phyloP scores from a whole-genome alignment of 2,113 vertebrate genomes.

The Psophia crepitans region DNA sequence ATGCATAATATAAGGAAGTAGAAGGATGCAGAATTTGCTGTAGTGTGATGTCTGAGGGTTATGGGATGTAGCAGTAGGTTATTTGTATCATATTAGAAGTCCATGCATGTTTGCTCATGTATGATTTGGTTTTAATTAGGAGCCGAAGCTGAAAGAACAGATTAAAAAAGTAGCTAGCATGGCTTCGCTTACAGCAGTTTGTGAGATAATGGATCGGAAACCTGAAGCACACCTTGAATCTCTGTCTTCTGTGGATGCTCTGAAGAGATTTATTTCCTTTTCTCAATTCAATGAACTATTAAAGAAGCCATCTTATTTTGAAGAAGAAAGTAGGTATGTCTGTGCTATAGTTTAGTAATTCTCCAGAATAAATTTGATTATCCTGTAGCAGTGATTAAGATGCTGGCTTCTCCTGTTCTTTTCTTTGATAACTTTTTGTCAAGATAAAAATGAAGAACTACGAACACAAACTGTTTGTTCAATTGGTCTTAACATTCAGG shows the following conservation, averaged over 20 bases:
- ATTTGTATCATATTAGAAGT: not conserved
- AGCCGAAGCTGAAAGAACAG: constrained; percentile 74
- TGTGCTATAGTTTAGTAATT: not conserved
- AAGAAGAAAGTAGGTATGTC: constrained; percentile 66
- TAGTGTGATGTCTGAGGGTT: not conserved
- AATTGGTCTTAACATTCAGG: not conserved
- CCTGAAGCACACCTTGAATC: constrained; percentile 54
- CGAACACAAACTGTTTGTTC: not conserved
- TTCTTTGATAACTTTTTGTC: not conserved
- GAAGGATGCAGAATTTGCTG: not conserved
- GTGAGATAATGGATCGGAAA: constrained; percentile 65
- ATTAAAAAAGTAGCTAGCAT: constrained; percentile 79
- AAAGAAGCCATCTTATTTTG: constrained; percentile 74
- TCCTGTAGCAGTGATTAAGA: not conserved
- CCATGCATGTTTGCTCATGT: not conserved
- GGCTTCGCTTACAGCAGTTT: constrained; percentile 80
- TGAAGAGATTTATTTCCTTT: constrained; percentile 64
- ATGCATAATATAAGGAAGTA: not conserved
- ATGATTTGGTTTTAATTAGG: constrained; percentile 64
- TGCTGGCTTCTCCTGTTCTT: not conserved
- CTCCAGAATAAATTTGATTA: not conserved
- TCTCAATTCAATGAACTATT: constrained; percentile 74
- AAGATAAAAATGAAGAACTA: not conserved
- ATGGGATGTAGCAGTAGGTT: not conserved
- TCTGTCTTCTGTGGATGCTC: constrained; percentile 56